These are phyloP conservation scores for Vulpes ferrilata DNA, from an alignment of 2,113 vertebrate genomes.

Conservation along the genomic window DNA sequence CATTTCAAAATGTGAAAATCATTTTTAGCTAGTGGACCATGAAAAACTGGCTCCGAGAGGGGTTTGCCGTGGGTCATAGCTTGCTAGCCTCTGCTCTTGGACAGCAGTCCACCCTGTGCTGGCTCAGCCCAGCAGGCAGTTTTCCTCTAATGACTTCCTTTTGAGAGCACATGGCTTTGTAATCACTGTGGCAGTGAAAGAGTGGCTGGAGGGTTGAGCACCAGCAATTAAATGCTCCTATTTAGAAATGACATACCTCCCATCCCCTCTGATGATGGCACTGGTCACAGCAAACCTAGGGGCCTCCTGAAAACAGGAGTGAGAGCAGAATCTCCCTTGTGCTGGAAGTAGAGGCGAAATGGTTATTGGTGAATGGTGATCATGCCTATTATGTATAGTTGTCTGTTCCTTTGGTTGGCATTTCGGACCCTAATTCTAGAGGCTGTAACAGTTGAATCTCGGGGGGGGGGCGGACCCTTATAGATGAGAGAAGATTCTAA, in stretches of 20 bases:
- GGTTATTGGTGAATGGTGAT: fast-evolving
- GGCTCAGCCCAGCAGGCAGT: fast-evolving
- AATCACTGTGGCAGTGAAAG: fast-evolving
- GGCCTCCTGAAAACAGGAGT: neutral
- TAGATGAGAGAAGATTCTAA: neutral
- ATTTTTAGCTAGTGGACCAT: neutral
- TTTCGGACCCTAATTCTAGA: neutral
- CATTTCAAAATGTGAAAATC: neutral
- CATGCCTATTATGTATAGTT: neutral
- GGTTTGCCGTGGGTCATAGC: neutral
- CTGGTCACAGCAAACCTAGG: neutral
- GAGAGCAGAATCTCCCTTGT: neutral
- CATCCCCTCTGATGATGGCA: neutral
- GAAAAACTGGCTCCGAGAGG: neutral
- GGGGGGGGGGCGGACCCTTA: neutral
- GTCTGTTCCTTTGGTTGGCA: fast-evolving
- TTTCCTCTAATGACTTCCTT: no score
- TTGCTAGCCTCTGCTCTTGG: neutral
- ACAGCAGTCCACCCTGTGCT: neutral
- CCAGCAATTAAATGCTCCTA: neutral
- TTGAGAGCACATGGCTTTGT: neutral
- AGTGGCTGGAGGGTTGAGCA: neutral
- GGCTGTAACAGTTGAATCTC: neutral
- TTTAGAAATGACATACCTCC: neutral
- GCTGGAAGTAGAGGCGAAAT: neutral